Conservation (phyloP, 2,113 vertebrate species). For the Dasyurus viverrinus region DNA sequence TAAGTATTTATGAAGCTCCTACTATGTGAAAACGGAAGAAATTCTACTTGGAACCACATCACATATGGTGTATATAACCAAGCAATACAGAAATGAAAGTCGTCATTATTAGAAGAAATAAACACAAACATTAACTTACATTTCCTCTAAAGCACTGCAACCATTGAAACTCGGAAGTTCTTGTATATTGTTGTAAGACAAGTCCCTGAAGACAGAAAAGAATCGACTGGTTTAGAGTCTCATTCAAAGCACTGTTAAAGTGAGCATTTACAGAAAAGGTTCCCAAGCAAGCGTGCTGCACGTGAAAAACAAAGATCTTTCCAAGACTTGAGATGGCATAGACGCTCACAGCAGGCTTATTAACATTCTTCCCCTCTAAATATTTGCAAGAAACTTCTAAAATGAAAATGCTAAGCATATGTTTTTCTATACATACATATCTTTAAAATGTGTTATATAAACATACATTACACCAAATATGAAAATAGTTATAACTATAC, state of each 20-base stretch:
- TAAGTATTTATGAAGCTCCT: background rate
- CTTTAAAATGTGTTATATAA: background rate
- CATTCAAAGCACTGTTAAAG: background rate
- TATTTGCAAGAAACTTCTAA: background rate
- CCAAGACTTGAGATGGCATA: background rate
- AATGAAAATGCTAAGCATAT: background rate
- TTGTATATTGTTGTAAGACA: conserved; percentile 95
- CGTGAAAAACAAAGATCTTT: conserved; percentile 17
- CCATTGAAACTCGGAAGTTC: conserved; percentile 92
- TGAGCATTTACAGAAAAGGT: conserved; percentile 6
- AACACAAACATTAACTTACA: conserved; percentile 88
- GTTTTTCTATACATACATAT: background rate
- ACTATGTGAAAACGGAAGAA: background rate
- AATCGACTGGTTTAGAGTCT: conserved; percentile 15
- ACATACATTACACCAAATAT: background rate
- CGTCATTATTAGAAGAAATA: background rate
- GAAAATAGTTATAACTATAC: background rate
- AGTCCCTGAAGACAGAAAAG: conserved; percentile 86
- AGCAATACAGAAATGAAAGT: background rate
- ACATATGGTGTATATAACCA: background rate
- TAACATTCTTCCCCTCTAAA: conserved; percentile 9
- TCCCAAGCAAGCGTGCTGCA: background rate
- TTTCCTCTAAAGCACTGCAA: conserved; percentile 93
- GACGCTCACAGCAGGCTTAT: background rate
- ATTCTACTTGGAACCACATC: background rate